phyloP scores from a whole-genome alignment of 2,113 vertebrate genomes.

The Coregonus clupeaformis region DNA sequence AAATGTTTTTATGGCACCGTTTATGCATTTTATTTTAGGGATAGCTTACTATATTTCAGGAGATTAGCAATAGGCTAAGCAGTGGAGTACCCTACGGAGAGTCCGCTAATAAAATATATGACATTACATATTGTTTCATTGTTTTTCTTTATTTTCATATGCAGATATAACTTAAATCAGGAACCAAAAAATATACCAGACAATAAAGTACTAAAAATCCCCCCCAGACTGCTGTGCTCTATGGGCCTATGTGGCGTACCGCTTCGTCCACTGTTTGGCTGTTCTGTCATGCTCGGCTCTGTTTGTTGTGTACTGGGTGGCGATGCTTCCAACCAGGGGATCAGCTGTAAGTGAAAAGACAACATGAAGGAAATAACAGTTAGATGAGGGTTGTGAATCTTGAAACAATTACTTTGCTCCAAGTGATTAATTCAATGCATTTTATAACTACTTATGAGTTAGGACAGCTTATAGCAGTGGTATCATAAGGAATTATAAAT shows the following conservation, averaged over 20 bases:
- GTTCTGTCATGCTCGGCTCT: slow-evolving; percentile 96
- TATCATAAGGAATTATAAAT: no score
- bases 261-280: slow-evolving; percentile 97
- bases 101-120: slow-evolving; percentile 4
- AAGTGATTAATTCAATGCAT: no score
- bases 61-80: no score
- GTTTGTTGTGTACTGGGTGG: slow-evolving; percentile 97
- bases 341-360: slow-evolving; percentile 75
- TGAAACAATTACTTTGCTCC: no score
- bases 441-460: no score
- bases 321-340: slow-evolving; percentile 94
- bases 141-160: slow-evolving; percentile 84
- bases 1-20: no score
- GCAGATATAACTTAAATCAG: slow-evolving; percentile 96
- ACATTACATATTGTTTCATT: slow-evolving; percentile 67
- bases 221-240: slow-evolving; percentile 74
- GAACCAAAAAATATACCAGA: slow-evolving; percentile 73
- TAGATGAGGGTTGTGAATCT: no score
- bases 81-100: neutral
- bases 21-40: no score
- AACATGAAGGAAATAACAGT: no score
- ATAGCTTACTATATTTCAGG: slow-evolving; percentile 66
- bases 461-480: no score
- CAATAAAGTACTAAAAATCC: slow-evolving; percentile 95
- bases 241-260: slow-evolving; percentile 91